A percentile compares a stretch with the other conserved stretches of the same genome.
phyloP scores from a whole-genome alignment of 2,113 vertebrate genomes.

The Malaclemys terrapin region DNA sequence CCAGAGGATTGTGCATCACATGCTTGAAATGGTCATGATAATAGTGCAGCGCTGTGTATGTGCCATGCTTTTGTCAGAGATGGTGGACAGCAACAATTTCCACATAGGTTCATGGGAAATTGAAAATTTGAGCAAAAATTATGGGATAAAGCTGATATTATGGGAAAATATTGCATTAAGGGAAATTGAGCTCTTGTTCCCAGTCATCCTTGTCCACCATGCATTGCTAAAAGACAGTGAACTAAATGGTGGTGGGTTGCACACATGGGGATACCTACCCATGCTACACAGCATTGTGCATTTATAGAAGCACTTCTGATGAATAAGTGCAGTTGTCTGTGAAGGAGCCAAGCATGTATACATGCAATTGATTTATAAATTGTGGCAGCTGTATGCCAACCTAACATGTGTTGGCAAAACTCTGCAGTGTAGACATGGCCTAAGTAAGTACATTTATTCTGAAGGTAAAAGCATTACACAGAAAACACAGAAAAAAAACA shows the following conservation, averaged over 20 bases:
- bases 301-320: not conserved
- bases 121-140: not conserved
- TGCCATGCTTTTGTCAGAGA: not conserved
- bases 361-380: not conserved
- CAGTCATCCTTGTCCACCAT: not conserved
- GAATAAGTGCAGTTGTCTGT: not conserved
- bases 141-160: not conserved
- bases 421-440: not conserved
- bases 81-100: not conserved
- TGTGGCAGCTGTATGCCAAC: not conserved
- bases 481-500: not conserved
- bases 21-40: too few species aligned
- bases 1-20: too few species aligned
- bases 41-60: too few species aligned
- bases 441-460: not conserved
- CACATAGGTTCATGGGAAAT: not conserved
- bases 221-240: not conserved
- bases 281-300: not conserved
- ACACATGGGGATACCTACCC: too few species aligned
- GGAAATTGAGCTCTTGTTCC: not conserved
- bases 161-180: not conserved
- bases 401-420: not conserved
- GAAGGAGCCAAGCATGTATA: not conserved
- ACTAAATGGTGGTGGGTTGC: not conserved
- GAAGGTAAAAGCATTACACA: not conserved